Conservation (phyloP, 30 jellyfish, hydroid and myxozoan genomes). For the Sanderia malayensis region DNA sequence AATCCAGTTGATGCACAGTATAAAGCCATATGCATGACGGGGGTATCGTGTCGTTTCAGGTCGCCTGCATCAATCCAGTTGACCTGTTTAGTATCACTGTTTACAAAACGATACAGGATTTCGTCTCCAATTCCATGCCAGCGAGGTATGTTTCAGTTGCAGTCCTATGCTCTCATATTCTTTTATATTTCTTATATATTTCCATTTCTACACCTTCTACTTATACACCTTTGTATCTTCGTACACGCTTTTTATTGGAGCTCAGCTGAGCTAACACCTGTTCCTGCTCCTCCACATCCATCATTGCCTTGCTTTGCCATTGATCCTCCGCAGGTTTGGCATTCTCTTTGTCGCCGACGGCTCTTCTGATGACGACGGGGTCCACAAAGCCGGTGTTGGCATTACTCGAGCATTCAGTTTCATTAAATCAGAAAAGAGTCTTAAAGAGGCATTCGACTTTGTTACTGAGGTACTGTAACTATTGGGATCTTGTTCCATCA, state of each 20-base stretch:
- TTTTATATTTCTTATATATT: too few species aligned
- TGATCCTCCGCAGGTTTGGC: slow-evolving; percentile 56
- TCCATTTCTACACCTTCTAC: too few species aligned
- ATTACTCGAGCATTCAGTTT: slow-evolving; percentile 80
- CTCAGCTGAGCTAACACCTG: too few species aligned
- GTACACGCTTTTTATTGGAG: too few species aligned
- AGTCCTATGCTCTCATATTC: not conserved
- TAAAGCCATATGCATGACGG: too few species aligned
- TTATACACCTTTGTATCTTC: too few species aligned
- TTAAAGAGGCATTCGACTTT: slow-evolving; percentile 67
- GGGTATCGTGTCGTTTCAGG: too few species aligned
- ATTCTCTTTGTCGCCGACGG: slow-evolving; percentile 80
- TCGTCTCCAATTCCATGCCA: slow-evolving; percentile 75
- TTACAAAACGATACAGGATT: slow-evolving; percentile 39
- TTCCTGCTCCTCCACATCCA: too few species aligned
- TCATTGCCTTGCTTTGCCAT: too few species aligned
- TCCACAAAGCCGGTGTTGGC: slow-evolving; percentile 63
- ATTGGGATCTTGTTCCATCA: too few species aligned
- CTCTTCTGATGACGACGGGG: slow-evolving; percentile 59
- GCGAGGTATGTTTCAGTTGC: slow-evolving; percentile 73
- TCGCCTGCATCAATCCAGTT: slow-evolving; percentile 65
- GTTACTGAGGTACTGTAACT: slow-evolving; percentile 72
- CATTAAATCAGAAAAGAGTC: slow-evolving; percentile 66
- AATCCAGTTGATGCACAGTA: too few species aligned
- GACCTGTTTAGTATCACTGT: slow-evolving; percentile 44